Percentiles rank a stretch among this genome's conserved stretches.
These are phyloP conservation scores for Naso thynnoides DNA, from an alignment of 2,797 vertebrate species.

Conservation along the genomic window DNA sequence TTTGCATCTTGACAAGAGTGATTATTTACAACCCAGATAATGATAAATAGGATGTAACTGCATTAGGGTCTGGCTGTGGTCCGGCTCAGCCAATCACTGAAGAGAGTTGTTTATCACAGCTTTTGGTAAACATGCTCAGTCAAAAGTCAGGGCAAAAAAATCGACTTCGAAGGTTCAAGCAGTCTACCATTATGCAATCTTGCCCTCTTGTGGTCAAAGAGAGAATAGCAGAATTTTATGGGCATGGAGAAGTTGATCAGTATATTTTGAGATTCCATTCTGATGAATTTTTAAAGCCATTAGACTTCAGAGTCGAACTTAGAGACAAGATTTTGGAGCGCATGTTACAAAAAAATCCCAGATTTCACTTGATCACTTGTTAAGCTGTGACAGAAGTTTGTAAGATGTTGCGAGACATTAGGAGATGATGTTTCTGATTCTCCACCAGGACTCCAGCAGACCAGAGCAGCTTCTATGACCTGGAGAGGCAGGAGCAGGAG, in stretches of 20 bases:
- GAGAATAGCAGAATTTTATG: conserved; percentile 27
- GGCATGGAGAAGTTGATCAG: neutral
- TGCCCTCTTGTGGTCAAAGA: conserved; percentile 64
- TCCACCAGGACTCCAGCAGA: conserved; percentile 77
- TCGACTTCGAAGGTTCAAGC: rapidly evolving
- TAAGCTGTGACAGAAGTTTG: neutral
- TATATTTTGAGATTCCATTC: neutral
- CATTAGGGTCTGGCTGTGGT: no score
- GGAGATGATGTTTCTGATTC: conserved; percentile 17
- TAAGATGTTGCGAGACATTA: conserved; percentile 55
- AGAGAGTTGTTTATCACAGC: neutral
- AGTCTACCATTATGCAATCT: conserved; percentile 3
- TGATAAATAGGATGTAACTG: no score
- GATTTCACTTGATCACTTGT: conserved; percentile 21
- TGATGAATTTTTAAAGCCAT: neutral
- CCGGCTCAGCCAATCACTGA: no score
- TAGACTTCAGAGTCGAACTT: neutral
- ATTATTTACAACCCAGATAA: no score
- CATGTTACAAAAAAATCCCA: neutral
- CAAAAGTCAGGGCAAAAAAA: neutral
- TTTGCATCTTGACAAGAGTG: no score
- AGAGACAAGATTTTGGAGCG: neutral
- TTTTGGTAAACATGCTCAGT: neutral
- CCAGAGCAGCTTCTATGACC: conserved; percentile 76
- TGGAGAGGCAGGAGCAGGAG: conserved; percentile 70